Percentiles rank a stretch among this genome's conserved stretches.
Conservation (phyloP, 2,113 vertebrate species). For the Xiphophorus couchianus region DNA sequence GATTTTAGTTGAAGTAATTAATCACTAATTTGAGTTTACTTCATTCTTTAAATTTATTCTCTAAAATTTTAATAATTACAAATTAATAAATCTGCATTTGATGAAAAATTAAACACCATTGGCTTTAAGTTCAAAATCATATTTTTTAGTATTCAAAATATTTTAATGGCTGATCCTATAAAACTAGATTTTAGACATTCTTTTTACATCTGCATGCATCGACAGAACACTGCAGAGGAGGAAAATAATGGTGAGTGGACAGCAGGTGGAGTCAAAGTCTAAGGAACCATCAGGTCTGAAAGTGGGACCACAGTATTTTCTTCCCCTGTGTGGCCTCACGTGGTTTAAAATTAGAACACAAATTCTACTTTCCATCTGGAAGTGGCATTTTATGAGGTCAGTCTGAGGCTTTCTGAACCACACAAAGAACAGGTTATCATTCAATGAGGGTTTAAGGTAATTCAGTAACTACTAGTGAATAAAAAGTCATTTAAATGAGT, state of each 20-base stretch:
- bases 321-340: constrained; percentile 48
- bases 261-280: constrained; percentile 63
- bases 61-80: too few species aligned
- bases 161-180: too few species aligned
- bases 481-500: background rate
- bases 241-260: background rate
- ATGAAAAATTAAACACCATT: too few species aligned
- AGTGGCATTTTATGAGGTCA: constrained; percentile 25
- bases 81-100: too few species aligned
- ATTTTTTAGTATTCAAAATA: too few species aligned
- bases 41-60: too few species aligned
- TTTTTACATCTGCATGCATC: background rate
- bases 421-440: background rate
- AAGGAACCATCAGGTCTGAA: background rate
- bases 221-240: background rate
- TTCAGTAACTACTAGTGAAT: background rate
- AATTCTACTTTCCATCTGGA: constrained; percentile 41
- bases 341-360: constrained; percentile 54
- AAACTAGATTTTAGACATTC: too few species aligned
- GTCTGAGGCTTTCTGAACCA: constrained; percentile 18
- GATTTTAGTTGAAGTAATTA: too few species aligned
- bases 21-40: too few species aligned
- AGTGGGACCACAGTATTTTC: constrained; percentile 18
- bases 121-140: too few species aligned
- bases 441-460: background rate